Evolutionary conservation across 2,888 invertebrate genomes (phyloP).

Genomic region (Thymelicus acteon): DNA sequence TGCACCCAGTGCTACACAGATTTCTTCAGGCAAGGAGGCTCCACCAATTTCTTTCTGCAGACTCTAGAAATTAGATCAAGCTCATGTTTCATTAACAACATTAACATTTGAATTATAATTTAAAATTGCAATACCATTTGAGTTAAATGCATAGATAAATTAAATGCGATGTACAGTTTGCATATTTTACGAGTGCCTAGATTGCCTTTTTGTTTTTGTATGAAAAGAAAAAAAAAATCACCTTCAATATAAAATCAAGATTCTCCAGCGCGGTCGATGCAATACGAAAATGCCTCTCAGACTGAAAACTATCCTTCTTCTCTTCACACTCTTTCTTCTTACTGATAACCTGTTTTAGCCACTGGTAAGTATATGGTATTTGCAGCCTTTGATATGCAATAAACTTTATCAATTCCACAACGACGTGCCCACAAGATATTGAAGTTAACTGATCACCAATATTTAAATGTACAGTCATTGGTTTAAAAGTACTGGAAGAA

Average conservation of each 20-base stretch:
- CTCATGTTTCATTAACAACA: no score
- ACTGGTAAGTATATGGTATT: conserved; percentile 80
- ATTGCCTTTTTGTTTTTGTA: no score
- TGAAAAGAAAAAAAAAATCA: conserved; percentile 42
- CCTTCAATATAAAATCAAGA: conserved; percentile 76
- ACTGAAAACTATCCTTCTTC: conserved; percentile 66
- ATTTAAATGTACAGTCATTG: conserved; percentile 63
- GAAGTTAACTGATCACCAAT: conserved; percentile 83
- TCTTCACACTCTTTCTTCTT: conserved; percentile 61
- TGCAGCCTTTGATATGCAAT: conserved; percentile 84
- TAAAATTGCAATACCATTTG: no score
- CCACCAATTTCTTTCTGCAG: conserved; percentile 71
- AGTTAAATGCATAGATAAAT: no score
- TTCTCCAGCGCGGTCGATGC: conserved; percentile 74
- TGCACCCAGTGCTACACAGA: conserved; percentile 72
- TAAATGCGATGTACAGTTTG: no score
- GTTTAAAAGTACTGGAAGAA: conserved; percentile 13
- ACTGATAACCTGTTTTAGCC: conserved; percentile 75
- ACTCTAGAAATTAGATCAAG: conserved; percentile 57
- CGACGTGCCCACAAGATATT: conserved; percentile 82
- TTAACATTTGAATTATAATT: no score
- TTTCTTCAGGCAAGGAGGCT: conserved; percentile 69
- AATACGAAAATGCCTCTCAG: conserved; percentile 71
- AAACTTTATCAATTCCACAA: conserved; percentile 84
- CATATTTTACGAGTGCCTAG: no score